Conservation (phyloP, 2,113 vertebrate species). For the Barnardius zonarius region DNA sequence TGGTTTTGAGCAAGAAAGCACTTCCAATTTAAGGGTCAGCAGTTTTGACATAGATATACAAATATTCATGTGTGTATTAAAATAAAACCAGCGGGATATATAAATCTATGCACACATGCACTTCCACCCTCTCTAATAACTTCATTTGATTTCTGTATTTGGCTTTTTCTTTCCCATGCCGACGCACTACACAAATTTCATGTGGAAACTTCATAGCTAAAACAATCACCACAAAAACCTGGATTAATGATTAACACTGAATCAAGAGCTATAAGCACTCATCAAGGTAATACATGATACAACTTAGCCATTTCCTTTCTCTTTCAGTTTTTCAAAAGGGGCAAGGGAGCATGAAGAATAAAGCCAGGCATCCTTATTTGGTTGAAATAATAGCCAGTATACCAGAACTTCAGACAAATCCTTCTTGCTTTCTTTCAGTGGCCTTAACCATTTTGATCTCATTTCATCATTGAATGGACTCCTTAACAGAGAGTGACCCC, state of each 20-base stretch:
- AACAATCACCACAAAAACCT: constrained; percentile 43
- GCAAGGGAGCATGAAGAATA: constrained; percentile 69
- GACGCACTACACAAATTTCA: not conserved
- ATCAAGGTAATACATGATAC: constrained; percentile 70
- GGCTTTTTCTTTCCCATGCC: not conserved
- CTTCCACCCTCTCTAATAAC: not conserved
- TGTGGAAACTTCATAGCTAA: constrained; percentile 17
- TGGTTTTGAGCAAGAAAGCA: constrained; percentile 17
- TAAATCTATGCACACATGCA: not conserved
- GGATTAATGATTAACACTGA: constrained; percentile 59
- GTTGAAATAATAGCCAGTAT: constrained; percentile 70
- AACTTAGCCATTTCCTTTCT: constrained; percentile 65
- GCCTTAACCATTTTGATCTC: constrained; percentile 71
- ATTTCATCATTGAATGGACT: constrained; percentile 68
- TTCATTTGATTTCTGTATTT: constrained; percentile 29
- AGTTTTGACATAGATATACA: constrained; percentile 8
- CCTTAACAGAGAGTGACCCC: constrained; percentile 65
- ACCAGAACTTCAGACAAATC: constrained; percentile 69
- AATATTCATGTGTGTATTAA: constrained; percentile 26
- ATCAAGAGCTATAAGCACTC: constrained; percentile 63
- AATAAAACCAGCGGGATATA: constrained; percentile 14
- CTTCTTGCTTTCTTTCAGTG: constrained; percentile 66
- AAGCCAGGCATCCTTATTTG: constrained; percentile 70
- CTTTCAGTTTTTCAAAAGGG: constrained; percentile 72
- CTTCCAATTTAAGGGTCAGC: constrained; percentile 47